Conservation (phyloP, 2,113 vertebrate genomes). For the Sclerurus mexicanus region DNA sequence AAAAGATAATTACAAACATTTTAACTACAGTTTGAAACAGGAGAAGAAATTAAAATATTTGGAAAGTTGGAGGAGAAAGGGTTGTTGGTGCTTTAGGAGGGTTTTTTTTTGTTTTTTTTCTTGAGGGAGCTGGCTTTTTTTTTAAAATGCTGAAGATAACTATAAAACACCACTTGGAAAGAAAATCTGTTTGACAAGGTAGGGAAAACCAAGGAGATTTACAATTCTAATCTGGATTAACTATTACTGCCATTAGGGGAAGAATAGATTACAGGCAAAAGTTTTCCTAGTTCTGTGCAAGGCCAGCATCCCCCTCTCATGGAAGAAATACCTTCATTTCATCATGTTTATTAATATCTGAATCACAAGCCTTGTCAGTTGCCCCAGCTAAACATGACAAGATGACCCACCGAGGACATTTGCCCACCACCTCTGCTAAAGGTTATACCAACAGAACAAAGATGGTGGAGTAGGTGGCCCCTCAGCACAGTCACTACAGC, state of each 20-base stretch:
- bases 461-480: background rate
- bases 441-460: background rate
- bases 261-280: background rate
- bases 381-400: background rate
- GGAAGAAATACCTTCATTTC: background rate
- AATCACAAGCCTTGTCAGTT: background rate
- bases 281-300: background rate
- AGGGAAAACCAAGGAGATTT: constrained; percentile 25
- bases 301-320: background rate
- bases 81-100: background rate
- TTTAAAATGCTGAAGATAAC: background rate
- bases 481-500: background rate
- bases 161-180: background rate
- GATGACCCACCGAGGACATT: background rate
- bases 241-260: background rate
- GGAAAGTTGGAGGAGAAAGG: background rate
- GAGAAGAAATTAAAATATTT: background rate
- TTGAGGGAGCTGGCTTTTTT: fast-evolving
- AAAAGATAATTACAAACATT: constrained; percentile 27
- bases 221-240: background rate
- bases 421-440: background rate
- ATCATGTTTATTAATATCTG: background rate
- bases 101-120: background rate
- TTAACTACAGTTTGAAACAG: background rate
- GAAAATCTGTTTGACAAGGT: background rate